Evolutionary conservation across 2,113 vertebrate species (phyloP), one percentile per base, ranked within the genome.

Genomic region (Todiramphus saurophagus): DNA sequence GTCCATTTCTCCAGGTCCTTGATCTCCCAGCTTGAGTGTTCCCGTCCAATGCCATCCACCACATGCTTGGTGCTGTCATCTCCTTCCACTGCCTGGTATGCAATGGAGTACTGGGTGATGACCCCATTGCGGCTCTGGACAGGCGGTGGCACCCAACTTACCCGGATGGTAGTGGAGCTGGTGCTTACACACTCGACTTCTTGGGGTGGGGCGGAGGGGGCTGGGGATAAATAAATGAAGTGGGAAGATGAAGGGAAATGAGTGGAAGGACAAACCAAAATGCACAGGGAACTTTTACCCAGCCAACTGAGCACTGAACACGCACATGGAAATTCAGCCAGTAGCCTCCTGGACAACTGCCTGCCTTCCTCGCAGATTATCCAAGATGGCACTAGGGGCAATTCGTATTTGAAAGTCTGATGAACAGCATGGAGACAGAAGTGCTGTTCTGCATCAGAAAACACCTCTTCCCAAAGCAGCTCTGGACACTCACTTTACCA

Each of bases 71-170:
- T 97, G 75, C 94, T 98, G 98, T 99, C 99, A 97, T 99, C 99
- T 93, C 99, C 99, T 87, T 98, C 98, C 97, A 98, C 97, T 30
- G 98, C 99, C 95, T 99, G 98, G 98, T 99, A 99, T 39, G 98
- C 98, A 97, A 99, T 98, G 70, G 99, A 99, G 98, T 99, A 99
- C 96, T 99, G 98, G 96, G 99, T 99, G 97, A 99, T 99, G 97
- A 98, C 95, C 80, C 99, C 99, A 87, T 99, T 99, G 97, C 98
- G 99, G 97, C 99, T 99, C 96, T 98, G 99, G 20, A 98, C 99
- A 2, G 99, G 99, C 4, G 99, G 99, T 2, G 99, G 98, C 97
- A 98, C 99, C 99, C 99, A 99, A 99, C 99, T 99, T 99, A 99
- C 99, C 99, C 99, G 98, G 98, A 99, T 98, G 92, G 98, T 99